These are phyloP conservation scores for zebrafish (Danio rerio) DNA, from an alignment of 2,113 vertebrate species.

Conservation along the genomic window DNA sequence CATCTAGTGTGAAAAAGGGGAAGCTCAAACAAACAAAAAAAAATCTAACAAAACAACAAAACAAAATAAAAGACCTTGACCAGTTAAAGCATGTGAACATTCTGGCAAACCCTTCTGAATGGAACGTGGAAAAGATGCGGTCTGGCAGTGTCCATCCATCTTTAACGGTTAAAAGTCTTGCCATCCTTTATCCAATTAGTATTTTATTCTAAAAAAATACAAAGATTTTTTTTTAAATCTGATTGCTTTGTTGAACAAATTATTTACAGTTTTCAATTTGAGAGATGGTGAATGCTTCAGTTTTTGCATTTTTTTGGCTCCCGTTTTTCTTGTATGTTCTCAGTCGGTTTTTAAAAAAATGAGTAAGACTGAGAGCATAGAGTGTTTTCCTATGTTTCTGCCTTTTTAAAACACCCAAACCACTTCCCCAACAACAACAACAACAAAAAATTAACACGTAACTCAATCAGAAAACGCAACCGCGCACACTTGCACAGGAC, in stretches of 20 bases:
- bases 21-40: slow-evolving; percentile 67
- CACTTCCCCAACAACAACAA: slow-evolving; percentile 62
- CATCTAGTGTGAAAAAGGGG: slow-evolving; percentile 71
- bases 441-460: slow-evolving; percentile 59
- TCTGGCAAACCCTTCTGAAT: slow-evolving; percentile 34
- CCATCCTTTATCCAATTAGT: slow-evolving; percentile 50
- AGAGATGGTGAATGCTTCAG: slow-evolving; percentile 54
- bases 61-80: slow-evolving; percentile 57
- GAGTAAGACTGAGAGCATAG: slow-evolving; percentile 64
- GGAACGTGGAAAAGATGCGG: slow-evolving; percentile 51
- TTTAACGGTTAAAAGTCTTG: slow-evolving; percentile 43
- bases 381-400: slow-evolving; percentile 71
- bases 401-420: slow-evolving; percentile 69
- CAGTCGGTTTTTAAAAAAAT: slow-evolving; percentile 47
- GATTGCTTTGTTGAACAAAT: slow-evolving; percentile 56
- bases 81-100: slow-evolving; percentile 58
- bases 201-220: slow-evolving; percentile 78
- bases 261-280: slow-evolving; percentile 73
- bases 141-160: slow-evolving; percentile 70
- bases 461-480: slow-evolving; percentile 52
- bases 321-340: slow-evolving; percentile 66
- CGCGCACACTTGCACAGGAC: slow-evolving; percentile 43
- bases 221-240: slow-evolving; percentile 56
- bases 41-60: slow-evolving; percentile 32
- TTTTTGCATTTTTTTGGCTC: slow-evolving; percentile 64